Evolutionary conservation across 2,888 invertebrate genomes (phyloP).

Genomic region (Lucinisca nassula): DNA sequence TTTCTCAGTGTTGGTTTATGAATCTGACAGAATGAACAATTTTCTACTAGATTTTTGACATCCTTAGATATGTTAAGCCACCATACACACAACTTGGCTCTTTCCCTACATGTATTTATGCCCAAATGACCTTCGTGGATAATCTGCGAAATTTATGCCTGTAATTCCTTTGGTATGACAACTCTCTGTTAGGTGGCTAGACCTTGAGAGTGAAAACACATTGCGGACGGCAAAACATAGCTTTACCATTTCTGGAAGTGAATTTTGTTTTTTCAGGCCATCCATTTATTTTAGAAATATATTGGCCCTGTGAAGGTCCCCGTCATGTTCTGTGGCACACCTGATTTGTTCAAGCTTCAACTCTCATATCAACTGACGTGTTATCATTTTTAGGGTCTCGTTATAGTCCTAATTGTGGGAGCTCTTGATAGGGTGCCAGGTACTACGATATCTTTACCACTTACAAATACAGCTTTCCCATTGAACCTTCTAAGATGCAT

Average conservation of each 20-base stretch:
- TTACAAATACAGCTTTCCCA: neutral
- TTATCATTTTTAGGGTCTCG: neutral
- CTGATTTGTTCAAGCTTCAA: constrained; percentile 23
- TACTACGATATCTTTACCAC: neutral
- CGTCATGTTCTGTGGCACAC: constrained; percentile 18
- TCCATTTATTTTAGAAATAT: constrained; percentile 24
- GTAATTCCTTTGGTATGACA: constrained; percentile 34
- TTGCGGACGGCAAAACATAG: constrained; percentile 25
- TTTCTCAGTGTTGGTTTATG: constrained; percentile 3
- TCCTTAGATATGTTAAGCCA: neutral
- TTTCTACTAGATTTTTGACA: neutral
- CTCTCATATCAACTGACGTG: neutral
- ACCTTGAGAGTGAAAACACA: constrained; percentile 48
- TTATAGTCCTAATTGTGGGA: constrained; percentile 1
- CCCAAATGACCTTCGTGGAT: constrained; percentile 42
- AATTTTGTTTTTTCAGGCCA: constrained; percentile 51
- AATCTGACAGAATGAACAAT: constrained; percentile 1
- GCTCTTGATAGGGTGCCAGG: constrained; percentile 62
- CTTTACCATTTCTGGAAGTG: constrained; percentile 4
- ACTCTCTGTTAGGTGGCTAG: constrained; percentile 41
- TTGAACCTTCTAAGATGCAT: constrained; percentile 57
- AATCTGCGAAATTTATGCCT: constrained; percentile 35
- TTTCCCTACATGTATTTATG: neutral
- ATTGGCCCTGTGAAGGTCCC: constrained; percentile 11
- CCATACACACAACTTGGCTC: constrained; percentile 6